Conservation (phyloP, 2,113 vertebrate species). For the Coracopsis vasa region DNA sequence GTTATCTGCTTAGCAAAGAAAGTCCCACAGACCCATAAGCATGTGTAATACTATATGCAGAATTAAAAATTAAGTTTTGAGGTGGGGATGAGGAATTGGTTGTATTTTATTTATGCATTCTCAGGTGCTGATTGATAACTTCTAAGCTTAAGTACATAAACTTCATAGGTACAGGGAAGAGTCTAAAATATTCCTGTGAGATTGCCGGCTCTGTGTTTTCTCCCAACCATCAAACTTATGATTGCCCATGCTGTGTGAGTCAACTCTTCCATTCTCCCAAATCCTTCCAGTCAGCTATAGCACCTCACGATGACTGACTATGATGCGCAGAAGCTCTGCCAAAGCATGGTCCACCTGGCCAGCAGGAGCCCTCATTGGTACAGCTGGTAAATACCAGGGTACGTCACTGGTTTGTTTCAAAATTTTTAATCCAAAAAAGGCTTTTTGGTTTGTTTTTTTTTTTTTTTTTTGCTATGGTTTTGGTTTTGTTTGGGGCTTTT, state of each 20-base stretch:
- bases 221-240: background rate
- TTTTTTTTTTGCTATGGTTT: background rate
- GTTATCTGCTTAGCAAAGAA: background rate
- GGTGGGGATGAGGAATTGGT: background rate
- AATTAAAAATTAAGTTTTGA: background rate
- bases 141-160: background rate
- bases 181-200: background rate
- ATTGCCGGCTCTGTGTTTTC: background rate
- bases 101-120: background rate
- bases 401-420: background rate
- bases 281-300: background rate
- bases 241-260: background rate
- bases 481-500: background rate
- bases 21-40: background rate
- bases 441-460: background rate
- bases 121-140: background rate
- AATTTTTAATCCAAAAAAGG: background rate
- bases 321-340: background rate
- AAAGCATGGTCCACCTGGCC: accelerated
- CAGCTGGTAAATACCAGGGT: background rate
- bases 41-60: background rate
- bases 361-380: background rate
- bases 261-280: background rate
- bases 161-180: background rate
- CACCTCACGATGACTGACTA: background rate